Evolutionary conservation across 2,888 invertebrate species (phyloP).

Genomic region (Drosophila helvetica): DNA sequence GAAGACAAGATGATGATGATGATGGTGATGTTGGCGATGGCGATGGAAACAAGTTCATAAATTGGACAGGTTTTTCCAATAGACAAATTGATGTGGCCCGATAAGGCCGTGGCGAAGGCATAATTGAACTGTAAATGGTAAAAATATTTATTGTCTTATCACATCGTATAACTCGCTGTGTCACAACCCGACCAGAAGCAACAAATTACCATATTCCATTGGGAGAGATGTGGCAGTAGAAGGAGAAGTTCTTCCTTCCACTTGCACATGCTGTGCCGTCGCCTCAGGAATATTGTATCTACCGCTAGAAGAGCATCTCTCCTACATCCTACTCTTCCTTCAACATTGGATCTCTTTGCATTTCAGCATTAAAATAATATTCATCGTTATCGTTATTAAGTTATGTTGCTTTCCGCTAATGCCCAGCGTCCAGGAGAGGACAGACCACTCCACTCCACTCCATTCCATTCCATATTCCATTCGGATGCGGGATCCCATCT

Average conservation of each 20-base stretch:
- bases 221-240: background rate
- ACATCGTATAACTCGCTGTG: slow-evolving; percentile 83
- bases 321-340: background rate
- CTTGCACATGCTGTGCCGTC: slow-evolving; percentile 1
- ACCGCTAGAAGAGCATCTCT: slow-evolving; percentile 9
- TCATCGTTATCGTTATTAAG: slow-evolving; percentile 81
- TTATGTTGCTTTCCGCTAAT: slow-evolving; percentile 78
- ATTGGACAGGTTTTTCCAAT: slow-evolving; percentile 15
- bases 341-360: slow-evolving; percentile 46
- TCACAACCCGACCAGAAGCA: slow-evolving; percentile 73
- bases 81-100: slow-evolving; percentile 66
- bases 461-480: background rate
- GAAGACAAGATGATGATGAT: background rate
- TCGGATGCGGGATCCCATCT: background rate
- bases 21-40: slow-evolving; percentile 9
- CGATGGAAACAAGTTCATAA: slow-evolving; percentile 25
- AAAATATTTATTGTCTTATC: slow-evolving; percentile 83
- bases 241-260: background rate
- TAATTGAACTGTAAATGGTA: slow-evolving; percentile 80
- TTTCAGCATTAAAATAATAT: slow-evolving; percentile 79
- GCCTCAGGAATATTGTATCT: background rate
- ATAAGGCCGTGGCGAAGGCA: slow-evolving; percentile 55
- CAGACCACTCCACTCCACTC: background rate
- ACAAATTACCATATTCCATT: slow-evolving; percentile 35
- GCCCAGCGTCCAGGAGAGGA: slow-evolving; percentile 38